A percentile compares a stretch with the other conserved stretches of the same genome.
Conservation (phyloP, 2,888 invertebrate genomes). For the Diarsia dahlii region DNA sequence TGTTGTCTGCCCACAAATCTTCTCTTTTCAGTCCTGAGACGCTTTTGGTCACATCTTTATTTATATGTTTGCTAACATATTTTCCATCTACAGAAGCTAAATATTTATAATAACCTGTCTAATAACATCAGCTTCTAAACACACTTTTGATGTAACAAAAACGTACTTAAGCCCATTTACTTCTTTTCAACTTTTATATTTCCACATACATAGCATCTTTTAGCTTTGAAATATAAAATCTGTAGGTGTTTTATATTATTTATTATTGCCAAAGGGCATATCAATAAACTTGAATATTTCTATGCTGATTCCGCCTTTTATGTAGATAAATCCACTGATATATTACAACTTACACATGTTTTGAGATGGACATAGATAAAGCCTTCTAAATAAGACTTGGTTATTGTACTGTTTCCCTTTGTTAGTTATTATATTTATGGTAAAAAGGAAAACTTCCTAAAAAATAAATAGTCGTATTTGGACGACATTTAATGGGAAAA, state of each 20-base stretch:
- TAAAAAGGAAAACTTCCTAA: not conserved
- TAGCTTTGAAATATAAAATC: constrained; percentile 5
- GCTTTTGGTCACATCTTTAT: not conserved
- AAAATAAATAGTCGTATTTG: not conserved
- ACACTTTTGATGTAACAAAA: constrained; percentile 8
- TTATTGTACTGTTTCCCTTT: not conserved
- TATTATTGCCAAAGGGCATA: constrained; percentile 20
- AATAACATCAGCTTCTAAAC: not conserved
- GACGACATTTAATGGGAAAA: too few species aligned
- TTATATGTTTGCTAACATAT: not conserved
- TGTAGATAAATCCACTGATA: not conserved
- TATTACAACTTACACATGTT: not conserved
- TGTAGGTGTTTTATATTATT: constrained; percentile 31
- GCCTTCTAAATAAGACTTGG: not conserved
- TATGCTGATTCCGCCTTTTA: constrained; percentile 20
- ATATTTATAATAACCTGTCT: not conserved
- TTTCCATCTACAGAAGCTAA: not conserved
- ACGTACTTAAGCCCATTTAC: not conserved
- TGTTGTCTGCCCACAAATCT: not conserved
- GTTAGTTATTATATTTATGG: not conserved
- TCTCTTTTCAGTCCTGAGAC: not conserved
- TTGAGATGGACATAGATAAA: not conserved
- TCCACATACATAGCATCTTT: constrained; percentile 3
- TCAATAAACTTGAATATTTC: constrained; percentile 26
- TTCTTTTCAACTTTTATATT: constrained; percentile 25